phyloP scores from a whole-genome alignment of 2,888 invertebrate species.

The Limnephilus rhombicus region DNA sequence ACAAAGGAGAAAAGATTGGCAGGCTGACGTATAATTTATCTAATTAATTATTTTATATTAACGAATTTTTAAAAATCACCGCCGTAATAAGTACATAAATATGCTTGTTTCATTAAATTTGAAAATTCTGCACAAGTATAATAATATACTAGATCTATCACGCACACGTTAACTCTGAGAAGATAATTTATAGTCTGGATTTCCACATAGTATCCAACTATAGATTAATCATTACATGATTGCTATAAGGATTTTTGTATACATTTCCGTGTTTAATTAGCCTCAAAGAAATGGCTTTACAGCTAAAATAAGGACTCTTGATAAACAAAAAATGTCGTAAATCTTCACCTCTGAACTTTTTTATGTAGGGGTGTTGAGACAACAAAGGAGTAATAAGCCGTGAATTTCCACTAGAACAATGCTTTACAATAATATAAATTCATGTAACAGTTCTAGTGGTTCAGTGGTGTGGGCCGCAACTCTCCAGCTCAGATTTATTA shows the following conservation, averaged over 20 bases:
- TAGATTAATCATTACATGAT: not conserved
- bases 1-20: too few relatives aligned
- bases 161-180: not conserved
- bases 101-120: too few relatives aligned
- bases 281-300: not conserved
- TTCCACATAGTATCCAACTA: not conserved
- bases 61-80: too few relatives aligned
- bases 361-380: not conserved
- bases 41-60: too few relatives aligned
- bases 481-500: conserved; percentile 34
- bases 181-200: not conserved
- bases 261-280: not conserved
- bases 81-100: too few relatives aligned
- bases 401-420: not conserved
- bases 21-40: too few relatives aligned
- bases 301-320: not conserved
- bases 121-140: not conserved
- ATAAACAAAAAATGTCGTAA: not conserved
- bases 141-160: too few relatives aligned
- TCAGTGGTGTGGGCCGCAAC: conserved; percentile 21
- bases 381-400: conserved; percentile 1
- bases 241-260: not conserved
- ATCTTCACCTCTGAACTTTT: conserved; percentile 1
- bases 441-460: conserved; percentile 24
- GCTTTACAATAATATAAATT: conserved; percentile 34